Conservation (phyloP, 2,797 vertebrate species). For the Rhadinocentrus ornatus region DNA sequence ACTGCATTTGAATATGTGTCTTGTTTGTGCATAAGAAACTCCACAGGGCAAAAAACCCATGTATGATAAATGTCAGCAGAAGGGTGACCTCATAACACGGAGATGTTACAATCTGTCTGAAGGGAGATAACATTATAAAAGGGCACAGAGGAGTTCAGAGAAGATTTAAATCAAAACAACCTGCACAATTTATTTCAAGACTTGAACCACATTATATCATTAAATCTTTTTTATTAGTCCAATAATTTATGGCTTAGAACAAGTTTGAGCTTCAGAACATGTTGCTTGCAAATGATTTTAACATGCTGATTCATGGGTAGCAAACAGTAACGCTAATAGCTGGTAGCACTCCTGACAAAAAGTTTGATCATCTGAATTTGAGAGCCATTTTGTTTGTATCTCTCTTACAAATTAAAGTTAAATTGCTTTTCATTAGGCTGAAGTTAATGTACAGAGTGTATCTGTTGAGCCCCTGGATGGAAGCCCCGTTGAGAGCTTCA, state of each 20-base stretch:
- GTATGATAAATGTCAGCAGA: slow-evolving; percentile 1
- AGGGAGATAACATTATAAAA: not conserved
- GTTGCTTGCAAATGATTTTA: slow-evolving; percentile 17
- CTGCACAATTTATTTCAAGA: not conserved
- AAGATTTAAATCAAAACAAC: slow-evolving; percentile 2
- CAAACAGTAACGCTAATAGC: slow-evolving; percentile 2
- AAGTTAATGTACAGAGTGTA: not conserved
- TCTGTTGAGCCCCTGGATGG: slow-evolving; percentile 11
- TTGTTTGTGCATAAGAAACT: not conserved
- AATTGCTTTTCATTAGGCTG: not conserved
- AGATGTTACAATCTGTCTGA: not conserved
- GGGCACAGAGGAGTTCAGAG: not conserved
- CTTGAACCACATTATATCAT: not conserved
- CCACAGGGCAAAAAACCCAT: not conserved
- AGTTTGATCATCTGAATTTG: slow-evolving; percentile 26
- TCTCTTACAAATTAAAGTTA: no score
- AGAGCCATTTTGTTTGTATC: not conserved
- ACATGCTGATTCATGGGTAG: not conserved
- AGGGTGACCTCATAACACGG: not conserved
- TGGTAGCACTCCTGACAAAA: slow-evolving; percentile 2
- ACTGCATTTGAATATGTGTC: not conserved
- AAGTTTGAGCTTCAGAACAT: slow-evolving; percentile 15
- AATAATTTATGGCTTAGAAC: slow-evolving; percentile 1
- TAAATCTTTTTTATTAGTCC: not conserved
- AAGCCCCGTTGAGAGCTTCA: slow-evolving; percentile 6